phyloP scores from a whole-genome alignment of 2,797 vertebrate genomes.

The Manis javanica region DNA sequence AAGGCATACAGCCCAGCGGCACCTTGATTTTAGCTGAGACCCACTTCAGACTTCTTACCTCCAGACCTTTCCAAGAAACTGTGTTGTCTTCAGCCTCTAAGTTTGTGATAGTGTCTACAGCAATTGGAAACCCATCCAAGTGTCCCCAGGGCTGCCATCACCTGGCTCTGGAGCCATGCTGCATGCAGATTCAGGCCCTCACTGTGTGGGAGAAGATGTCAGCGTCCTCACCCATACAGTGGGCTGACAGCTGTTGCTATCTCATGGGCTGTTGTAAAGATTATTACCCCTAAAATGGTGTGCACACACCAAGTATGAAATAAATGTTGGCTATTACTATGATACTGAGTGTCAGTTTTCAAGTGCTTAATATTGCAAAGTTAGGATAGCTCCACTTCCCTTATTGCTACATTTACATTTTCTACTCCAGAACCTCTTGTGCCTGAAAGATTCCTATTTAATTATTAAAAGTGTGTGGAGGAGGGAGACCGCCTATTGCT shows the following conservation, averaged over 20 bases:
- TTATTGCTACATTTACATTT: not conserved
- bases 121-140: too few species aligned
- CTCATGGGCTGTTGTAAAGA: not conserved
- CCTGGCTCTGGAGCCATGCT: rapidly evolving
- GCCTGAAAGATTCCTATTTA: not conserved
- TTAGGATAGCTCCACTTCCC: not conserved
- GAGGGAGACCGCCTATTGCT: not conserved
- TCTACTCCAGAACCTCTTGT: not conserved
- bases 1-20: not conserved
- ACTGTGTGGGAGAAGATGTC: not conserved
- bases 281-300: not conserved
- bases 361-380: not conserved
- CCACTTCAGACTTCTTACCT: not conserved
- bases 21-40: not conserved
- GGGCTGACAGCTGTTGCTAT: rapidly evolving
- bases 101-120: not conserved
- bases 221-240: not conserved
- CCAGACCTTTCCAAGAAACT: not conserved
- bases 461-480: not conserved
- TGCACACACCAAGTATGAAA: not conserved
- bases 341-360: not conserved
- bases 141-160: rapidly evolving
- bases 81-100: not conserved
- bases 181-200: rapidly evolving
- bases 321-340: not conserved